A percentile compares a stretch with the other conserved stretches of the same genome.
Conservation (phyloP, 2,888 invertebrate genomes). For the Caradrina kadenii region DNA sequence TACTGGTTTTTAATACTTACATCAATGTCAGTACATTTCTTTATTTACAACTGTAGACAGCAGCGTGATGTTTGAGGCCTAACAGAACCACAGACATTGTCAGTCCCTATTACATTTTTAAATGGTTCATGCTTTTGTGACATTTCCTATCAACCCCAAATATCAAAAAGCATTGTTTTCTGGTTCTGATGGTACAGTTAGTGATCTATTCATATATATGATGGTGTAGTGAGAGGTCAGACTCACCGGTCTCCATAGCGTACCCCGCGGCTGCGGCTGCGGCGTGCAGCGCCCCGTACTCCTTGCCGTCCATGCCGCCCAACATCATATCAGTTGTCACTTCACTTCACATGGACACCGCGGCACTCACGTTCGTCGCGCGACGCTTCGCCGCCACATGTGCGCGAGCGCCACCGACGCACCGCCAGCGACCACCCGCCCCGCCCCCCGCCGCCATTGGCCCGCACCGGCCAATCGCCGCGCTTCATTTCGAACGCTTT, state of each 20-base stretch:
- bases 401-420: conserved; percentile 70
- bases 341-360: conserved; percentile 65
- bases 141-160: neutral
- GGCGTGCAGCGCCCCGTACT: conserved; percentile 88
- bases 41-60: neutral
- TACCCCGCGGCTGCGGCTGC: conserved; percentile 86
- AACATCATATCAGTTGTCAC: conserved; percentile 82
- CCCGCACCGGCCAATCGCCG: conserved; percentile 86
- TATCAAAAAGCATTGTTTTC: neutral
- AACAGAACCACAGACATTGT: neutral
- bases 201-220: neutral
- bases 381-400: conserved; percentile 71
- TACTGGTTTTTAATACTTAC: neutral
- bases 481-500: conserved; percentile 88
- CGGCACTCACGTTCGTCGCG: conserved; percentile 73
- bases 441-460: conserved; percentile 85
- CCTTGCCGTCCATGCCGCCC: conserved; percentile 88
- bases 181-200: neutral
- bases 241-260: conserved; percentile 84
- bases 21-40: neutral
- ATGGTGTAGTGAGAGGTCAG: neutral
- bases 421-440: conserved; percentile 68
- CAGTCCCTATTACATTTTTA: neutral
- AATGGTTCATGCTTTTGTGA: neutral
- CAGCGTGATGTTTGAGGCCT: neutral